Base-by-base conservation (phyloP, 2,113 vertebrate genomes). In the Tichodroma muraria region DNA sequence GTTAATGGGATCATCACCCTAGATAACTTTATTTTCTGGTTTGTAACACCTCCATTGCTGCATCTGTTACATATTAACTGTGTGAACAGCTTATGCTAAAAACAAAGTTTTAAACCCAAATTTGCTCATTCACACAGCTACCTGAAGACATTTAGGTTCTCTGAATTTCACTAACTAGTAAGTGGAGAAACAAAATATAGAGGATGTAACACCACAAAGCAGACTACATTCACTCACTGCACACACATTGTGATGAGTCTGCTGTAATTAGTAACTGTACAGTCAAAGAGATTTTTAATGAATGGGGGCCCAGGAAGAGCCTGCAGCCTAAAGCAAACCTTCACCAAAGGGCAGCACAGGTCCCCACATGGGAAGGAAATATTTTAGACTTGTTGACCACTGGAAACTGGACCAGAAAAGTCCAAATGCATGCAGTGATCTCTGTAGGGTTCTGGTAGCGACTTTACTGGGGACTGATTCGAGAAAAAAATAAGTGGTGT, bases 201-300 rank as follows among this genome's bases (percentile, higher is more conserved):
- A 69, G 50, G 45, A 24, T 18, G 61, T 8, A 60, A n/a, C 61
- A 61, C 14, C 66, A 81, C 86, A 65, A 50, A 64, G 66, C 73
- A 84, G 68, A 57, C 64, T 17, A 1, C 0, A 0, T 15, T 68
- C 49, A 6, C 45, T 81, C 49, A 7, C 14, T 31, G 80, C 61
- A 47, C 47, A 28, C 40, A 7, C 17, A 7, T 16, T 27, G 40
- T 33, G 65, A 44, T 64, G 38, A n/a, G 52, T 54, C 54, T 64
- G 38, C 11, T 60, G 57, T 14, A n/a, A 60, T 57, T 44, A 65
- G 18, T 10, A 30, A 86, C 44, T 49, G n/a, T 5, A 6, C 44
- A 15, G 23, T 17, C 56, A 35, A 27, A 63, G 64, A 56, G 56
- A 4, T 68, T 11, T 28, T 54, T 19, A 49, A 40, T 8, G 23